These are phyloP conservation scores for Phrynocephalus versicolor DNA, from an alignment of 2,113 vertebrate species.

Conservation along the genomic window DNA sequence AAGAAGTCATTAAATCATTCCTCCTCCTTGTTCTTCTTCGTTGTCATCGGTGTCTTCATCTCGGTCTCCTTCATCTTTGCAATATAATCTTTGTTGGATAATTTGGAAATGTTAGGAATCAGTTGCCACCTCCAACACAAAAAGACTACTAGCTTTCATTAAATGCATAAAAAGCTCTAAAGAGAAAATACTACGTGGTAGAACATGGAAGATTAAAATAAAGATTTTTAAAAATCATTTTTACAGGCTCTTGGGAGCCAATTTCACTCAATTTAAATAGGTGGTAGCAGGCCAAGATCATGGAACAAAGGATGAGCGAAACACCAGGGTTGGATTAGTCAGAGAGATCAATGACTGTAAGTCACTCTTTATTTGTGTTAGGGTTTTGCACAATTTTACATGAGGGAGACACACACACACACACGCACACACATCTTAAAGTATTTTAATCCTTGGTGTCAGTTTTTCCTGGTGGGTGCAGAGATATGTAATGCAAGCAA, in stretches of 20 bases:
- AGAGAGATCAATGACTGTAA: constrained; percentile 67
- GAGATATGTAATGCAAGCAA: constrained; percentile 71
- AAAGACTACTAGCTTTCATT: background rate
- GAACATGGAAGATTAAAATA: constrained; percentile 38
- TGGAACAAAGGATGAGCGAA: constrained; percentile 57
- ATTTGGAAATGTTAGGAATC: background rate
- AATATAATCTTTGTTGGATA: background rate
- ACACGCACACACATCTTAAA: constrained; percentile 26
- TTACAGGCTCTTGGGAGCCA: background rate
- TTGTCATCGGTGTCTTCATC: too few species aligned
- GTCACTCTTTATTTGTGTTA: constrained; percentile 67
- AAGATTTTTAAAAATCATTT: constrained; percentile 27
- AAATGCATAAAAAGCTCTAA: constrained; percentile 3
- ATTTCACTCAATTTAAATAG: constrained; percentile 48
- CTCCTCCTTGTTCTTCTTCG: too few species aligned
- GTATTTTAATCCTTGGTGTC: constrained; percentile 73
- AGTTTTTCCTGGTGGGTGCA: constrained; percentile 72
- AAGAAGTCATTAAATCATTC: background rate
- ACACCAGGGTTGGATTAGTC: constrained; percentile 62
- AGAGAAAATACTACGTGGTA: constrained; percentile 28
- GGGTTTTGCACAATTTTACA: constrained; percentile 65
- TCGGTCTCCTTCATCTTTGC: too few species aligned
- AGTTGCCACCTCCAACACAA: background rate
- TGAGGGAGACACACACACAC: background rate
- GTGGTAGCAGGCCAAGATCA: constrained; percentile 3